Percentiles rank a stretch among this genome's conserved stretches.
These are phyloP conservation scores for Drosophila dunni DNA, from an alignment of 1,140 invertebrate genomes.

Conservation along the genomic window DNA sequence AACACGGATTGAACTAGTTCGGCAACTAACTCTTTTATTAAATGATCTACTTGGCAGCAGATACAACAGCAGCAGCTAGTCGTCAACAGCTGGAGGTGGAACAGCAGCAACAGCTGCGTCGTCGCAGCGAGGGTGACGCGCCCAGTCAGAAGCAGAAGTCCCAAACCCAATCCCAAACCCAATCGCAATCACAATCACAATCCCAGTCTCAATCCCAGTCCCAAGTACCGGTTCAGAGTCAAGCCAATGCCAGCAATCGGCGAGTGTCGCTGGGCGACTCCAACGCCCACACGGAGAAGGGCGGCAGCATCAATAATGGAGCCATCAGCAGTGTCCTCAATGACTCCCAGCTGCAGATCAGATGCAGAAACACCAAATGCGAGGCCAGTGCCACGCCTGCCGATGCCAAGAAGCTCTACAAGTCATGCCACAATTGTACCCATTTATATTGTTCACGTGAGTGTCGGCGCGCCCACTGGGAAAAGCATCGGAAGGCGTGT, in stretches of 20 bases:
- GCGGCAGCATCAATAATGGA: slow-evolving; percentile 38
- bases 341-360: slow-evolving; percentile 86
- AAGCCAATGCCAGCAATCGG: slow-evolving; percentile 51
- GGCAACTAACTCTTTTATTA: background rate
- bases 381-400: slow-evolving; percentile 87
- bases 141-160: slow-evolving; percentile 62
- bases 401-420: slow-evolving; percentile 91
- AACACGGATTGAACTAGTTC: slow-evolving; percentile 1
- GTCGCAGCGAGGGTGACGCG: slow-evolving; percentile 82
- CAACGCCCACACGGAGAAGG: slow-evolving; percentile 36
- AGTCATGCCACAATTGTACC: slow-evolving; percentile 97
- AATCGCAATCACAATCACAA: slow-evolving; percentile 33
- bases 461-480: slow-evolving; percentile 94
- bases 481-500: slow-evolving; percentile 95
- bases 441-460: slow-evolving; percentile 94
- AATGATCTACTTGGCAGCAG: slow-evolving; percentile 35
- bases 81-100: slow-evolving; percentile 66
- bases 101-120: slow-evolving; percentile 73
- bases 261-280: slow-evolving; percentile 77
- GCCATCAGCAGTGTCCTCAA: slow-evolving; percentile 25
- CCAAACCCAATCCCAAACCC: slow-evolving; percentile 17
- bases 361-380: slow-evolving; percentile 92
- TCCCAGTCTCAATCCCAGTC: slow-evolving; percentile 36
- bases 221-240: slow-evolving; percentile 2
- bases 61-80: slow-evolving; percentile 45